Conservation (phyloP, 1,140 invertebrate species). For the Platorchestia sp. region DNA sequence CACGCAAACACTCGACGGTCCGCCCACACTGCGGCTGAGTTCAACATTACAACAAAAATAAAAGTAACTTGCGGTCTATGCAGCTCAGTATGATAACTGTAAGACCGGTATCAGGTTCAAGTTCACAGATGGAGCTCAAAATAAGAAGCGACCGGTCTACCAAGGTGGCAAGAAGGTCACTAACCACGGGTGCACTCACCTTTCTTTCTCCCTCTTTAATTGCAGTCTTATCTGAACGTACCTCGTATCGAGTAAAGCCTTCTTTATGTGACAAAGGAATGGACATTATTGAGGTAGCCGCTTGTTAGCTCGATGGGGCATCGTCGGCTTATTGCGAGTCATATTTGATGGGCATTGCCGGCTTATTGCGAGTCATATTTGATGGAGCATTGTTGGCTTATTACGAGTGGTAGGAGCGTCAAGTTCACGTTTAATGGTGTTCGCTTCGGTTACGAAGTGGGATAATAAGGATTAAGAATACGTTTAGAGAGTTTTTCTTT, state of each 20-base stretch:
- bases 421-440: no score
- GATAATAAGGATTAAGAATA: no score
- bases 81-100: slow-evolving; percentile 1
- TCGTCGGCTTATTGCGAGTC: no score
- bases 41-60: neutral
- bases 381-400: no score
- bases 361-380: no score
- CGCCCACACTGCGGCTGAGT: neutral
- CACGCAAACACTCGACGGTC: neutral
- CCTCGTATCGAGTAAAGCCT: neutral
- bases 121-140: neutral
- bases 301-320: no score
- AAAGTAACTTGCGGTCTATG: neutral
- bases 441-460: no score
- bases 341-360: no score
- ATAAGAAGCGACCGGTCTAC: neutral
- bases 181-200: slow-evolving; percentile 34
- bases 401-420: no score
- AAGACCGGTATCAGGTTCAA: neutral
- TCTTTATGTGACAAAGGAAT: neutral
- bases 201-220: neutral
- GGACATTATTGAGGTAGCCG: no score
- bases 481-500: no score
- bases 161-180: neutral
- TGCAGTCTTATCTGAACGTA: neutral